Base-by-base conservation (phyloP, 2,113 vertebrate species). In the Callithrix jacchus region DNA sequence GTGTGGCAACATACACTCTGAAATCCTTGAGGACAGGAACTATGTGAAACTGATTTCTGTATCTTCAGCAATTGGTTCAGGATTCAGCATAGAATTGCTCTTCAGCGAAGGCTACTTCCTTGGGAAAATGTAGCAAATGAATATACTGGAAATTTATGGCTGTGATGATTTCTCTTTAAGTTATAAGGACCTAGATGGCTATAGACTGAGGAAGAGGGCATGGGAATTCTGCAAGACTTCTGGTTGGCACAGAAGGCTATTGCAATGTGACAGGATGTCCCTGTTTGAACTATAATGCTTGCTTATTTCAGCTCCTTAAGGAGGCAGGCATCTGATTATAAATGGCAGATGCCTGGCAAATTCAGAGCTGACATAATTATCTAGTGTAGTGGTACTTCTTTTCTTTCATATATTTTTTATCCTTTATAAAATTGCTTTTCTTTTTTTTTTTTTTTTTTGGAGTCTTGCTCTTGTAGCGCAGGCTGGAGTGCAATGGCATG, bases 331-430 rank as follows among this genome's bases (percentile, higher is more conserved):
- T 76, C 61, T 77, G 79, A 58, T 84, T 81, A 84, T 73, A 79
- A 91, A 85, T 81, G 40, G 71, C 83, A 91, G 86, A 81, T 73
- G 49, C 45, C 76, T 71, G 70, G 56, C 45, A 93, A 45, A 95
- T 92, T 74, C 84, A 94, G 61, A 88, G 87, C 30, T 89, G 47
- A 47, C 4, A 49, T 70, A 95, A 81, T 58, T 93, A 93, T n/a
- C 23, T 61, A 23, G n/a, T 77, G 3, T 61, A 23, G n/a, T 77
- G 3, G 13, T 89, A 56, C 61, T 85, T 87, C 61, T 85, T 87
- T 89, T 58, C 64, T 56, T 85, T 18, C 42, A 25, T 64, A 71
- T 52, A 58, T 35, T 80, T 95, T 56, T 56, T 40, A 85, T 64
- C 10, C 37, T 84, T 79, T 14, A 83, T 25, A 83, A 91, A 32